phyloP scores from a whole-genome alignment of 1,140 invertebrate species.

The Neodiprion pinetum region DNA sequence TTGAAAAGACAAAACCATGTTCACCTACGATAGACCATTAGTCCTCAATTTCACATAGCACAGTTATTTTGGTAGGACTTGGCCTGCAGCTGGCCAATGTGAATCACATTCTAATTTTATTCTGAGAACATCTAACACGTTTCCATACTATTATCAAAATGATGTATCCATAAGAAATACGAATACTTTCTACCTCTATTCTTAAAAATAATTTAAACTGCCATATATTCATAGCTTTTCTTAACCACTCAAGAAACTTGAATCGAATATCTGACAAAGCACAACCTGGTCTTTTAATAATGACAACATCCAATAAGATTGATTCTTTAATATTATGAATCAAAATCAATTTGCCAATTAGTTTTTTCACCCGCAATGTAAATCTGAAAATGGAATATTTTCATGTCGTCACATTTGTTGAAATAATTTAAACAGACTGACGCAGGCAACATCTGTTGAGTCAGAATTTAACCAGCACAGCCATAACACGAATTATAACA shows the following conservation, averaged over 20 bases:
- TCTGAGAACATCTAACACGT: background rate
- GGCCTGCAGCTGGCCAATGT: constrained; percentile 24
- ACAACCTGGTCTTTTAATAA: background rate
- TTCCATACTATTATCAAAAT: background rate
- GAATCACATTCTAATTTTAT: constrained; percentile 19
- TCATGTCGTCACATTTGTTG: no score
- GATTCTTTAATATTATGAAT: background rate
- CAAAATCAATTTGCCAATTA: no score
- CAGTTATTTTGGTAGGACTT: constrained; percentile 33
- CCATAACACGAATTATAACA: no score
- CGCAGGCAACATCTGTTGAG: no score
- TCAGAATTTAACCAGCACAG: no score
- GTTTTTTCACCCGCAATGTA: no score
- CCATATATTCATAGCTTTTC: no score
- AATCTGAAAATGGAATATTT: no score
- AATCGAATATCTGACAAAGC: background rate
- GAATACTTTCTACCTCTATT: background rate
- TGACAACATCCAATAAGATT: background rate
- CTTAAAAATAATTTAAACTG: no score
- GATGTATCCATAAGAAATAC: background rate
- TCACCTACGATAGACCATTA: constrained; percentile 12
- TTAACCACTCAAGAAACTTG: no score
- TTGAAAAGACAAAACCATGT: no score
- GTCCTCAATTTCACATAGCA: constrained; percentile 9
- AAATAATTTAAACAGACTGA: no score